phyloP scores from a whole-genome alignment of 2,888 invertebrate genomes.

The Muschampia plurimacula region DNA sequence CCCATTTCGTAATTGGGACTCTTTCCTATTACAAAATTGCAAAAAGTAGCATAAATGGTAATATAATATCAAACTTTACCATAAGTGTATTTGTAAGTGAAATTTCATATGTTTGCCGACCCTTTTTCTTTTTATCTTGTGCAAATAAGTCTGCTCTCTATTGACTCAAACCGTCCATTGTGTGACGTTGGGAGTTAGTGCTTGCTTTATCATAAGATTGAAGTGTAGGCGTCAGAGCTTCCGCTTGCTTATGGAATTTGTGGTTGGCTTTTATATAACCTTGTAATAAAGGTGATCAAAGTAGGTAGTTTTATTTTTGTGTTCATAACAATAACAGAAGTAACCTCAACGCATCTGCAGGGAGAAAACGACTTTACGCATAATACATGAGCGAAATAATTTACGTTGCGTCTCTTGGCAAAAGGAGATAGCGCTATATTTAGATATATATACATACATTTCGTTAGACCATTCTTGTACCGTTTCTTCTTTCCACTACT shows the following conservation, averaged over 20 bases:
- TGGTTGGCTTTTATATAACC: neutral
- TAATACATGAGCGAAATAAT: conserved; percentile 25
- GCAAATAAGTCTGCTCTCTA: conserved; percentile 65
- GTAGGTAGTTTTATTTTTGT: conserved; percentile 8
- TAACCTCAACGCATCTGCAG: conserved; percentile 19
- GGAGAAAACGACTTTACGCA: conserved; percentile 22
- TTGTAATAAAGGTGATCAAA: neutral
- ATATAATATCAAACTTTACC: conserved; percentile 14
- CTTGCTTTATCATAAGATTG: conserved; percentile 51
- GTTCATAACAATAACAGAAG: conserved; percentile 14
- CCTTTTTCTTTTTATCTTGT: conserved; percentile 58
- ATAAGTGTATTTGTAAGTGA: conserved; percentile 56
- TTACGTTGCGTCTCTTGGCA: conserved; percentile 20
- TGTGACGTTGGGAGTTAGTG: conserved; percentile 53
- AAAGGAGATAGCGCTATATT: conserved; percentile 20
- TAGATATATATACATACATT: neutral
- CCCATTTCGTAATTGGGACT: conserved; percentile 9
- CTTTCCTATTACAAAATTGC: neutral
- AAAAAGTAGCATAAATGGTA: neutral
- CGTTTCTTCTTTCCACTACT: conserved; percentile 6
- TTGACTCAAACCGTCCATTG: conserved; percentile 65
- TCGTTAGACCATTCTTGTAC: neutral
- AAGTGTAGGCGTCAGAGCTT: conserved; percentile 41
- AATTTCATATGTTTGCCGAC: conserved; percentile 60
- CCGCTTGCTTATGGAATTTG: neutral